Conservation (phyloP, 2,888 invertebrate species). For the Calliscelio sp. region DNA sequence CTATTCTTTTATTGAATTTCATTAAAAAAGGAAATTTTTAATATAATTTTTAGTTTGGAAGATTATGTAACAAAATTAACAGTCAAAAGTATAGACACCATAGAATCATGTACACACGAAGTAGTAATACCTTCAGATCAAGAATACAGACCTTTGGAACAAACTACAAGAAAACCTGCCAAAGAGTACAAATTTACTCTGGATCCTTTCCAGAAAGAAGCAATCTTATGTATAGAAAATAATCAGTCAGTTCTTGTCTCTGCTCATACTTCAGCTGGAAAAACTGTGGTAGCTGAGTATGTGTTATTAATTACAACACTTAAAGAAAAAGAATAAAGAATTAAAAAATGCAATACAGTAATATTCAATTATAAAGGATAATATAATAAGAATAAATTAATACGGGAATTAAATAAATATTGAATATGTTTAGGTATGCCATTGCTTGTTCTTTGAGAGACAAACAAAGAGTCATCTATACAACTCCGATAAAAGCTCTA, state of each 20-base stretch:
- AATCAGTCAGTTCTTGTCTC: constrained; percentile 99
- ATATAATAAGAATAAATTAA: no score
- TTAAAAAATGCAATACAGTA: no score
- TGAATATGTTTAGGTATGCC: constrained; percentile 96
- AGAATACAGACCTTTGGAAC: constrained; percentile 90
- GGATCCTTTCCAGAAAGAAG: constrained; percentile 99
- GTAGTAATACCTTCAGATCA: constrained; percentile 95
- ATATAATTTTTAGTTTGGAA: no score
- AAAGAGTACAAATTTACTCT: constrained; percentile 97
- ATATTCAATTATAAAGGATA: no score
- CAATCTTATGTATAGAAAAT: constrained; percentile 98
- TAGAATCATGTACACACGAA: constrained; percentile 91
- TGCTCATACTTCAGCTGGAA: constrained; percentile 99
- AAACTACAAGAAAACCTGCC: constrained; percentile 90
- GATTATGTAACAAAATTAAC: no score
- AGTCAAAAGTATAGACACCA: no score
- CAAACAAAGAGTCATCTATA: constrained; percentile 99
- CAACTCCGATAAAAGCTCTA: constrained; percentile 99
- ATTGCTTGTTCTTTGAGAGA: constrained; percentile 97
- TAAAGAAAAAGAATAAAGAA: background rate
- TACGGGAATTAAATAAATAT: no score
- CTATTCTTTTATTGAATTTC: no score
- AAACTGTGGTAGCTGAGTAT: constrained; percentile 99
- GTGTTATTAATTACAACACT: constrained; percentile 82
- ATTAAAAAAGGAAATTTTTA: no score